Conservation (phyloP, 92 coral and sea anemone species). For the Anthopleura xanthogrammica region DNA sequence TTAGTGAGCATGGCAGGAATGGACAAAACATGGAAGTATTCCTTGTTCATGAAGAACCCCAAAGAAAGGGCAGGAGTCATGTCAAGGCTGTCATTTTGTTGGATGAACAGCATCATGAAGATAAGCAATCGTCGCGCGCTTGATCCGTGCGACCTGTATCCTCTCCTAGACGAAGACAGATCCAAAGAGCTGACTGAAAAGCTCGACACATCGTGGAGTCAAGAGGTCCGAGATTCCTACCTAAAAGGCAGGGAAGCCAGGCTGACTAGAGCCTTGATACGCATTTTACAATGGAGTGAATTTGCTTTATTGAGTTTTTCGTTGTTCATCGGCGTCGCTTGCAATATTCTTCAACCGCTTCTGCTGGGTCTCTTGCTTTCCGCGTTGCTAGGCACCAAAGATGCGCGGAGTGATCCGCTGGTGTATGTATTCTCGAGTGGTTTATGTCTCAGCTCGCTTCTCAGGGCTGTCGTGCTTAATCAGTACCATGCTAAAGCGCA, state of each 20-base stretch:
- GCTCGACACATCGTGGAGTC: slow-evolving; percentile 69
- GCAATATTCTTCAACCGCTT: slow-evolving; percentile 75
- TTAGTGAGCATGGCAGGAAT: background rate
- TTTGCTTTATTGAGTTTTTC: slow-evolving; percentile 64
- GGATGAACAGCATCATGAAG: slow-evolving; percentile 71
- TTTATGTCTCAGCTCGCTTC: slow-evolving; percentile 58
- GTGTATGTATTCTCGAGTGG: slow-evolving; percentile 62
- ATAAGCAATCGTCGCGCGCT: slow-evolving; percentile 66
- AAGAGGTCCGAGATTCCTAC: slow-evolving; percentile 63
- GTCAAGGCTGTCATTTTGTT: slow-evolving; percentile 71
- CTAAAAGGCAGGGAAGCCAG: slow-evolving; percentile 66
- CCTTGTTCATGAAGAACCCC: slow-evolving; percentile 82
- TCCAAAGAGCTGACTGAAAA: slow-evolving; percentile 68
- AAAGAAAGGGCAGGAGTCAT: slow-evolving; percentile 83
- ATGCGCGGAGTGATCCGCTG: slow-evolving; percentile 45
- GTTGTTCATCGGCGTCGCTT: slow-evolving; percentile 77
- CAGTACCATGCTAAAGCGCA: slow-evolving; percentile 78
- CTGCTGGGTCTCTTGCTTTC: slow-evolving; percentile 73
- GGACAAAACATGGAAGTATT: slow-evolving; percentile 82
- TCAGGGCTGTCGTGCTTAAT: slow-evolving; percentile 64
- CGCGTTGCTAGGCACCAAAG: slow-evolving; percentile 32
- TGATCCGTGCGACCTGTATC: slow-evolving; percentile 78
- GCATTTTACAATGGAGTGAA: slow-evolving; percentile 71
- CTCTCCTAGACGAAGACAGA: slow-evolving; percentile 81
- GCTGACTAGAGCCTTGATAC: slow-evolving; percentile 74